phyloP scores from a whole-genome alignment of 53 echinoderm and acorn worm genomes.

The Pentamera pediparva region DNA sequence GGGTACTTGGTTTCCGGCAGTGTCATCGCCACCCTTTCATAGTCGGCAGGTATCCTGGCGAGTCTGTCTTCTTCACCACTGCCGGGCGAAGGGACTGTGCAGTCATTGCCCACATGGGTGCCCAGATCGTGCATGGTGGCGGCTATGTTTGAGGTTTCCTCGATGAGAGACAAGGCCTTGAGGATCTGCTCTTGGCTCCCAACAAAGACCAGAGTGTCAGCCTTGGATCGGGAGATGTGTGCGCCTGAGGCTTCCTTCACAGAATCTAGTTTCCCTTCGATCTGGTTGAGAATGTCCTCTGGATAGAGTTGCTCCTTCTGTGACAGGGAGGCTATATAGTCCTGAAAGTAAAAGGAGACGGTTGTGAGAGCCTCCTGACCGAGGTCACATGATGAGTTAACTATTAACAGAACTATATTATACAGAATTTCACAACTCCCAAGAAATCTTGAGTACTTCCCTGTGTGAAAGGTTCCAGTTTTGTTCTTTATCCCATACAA shows the following conservation, averaged over 20 bases:
- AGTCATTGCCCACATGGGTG: not conserved
- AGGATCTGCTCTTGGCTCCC: slow-evolving; percentile 40
- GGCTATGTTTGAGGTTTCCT: not conserved
- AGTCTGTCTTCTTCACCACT: not conserved
- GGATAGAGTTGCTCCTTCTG: slow-evolving; percentile 23
- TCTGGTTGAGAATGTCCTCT: not conserved
- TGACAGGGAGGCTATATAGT: slow-evolving; percentile 12
- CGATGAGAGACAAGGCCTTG: slow-evolving; percentile 27
- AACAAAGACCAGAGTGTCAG: slow-evolving; percentile 20
- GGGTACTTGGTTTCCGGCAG: not conserved
- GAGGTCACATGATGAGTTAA: no score
- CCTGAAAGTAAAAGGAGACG: not conserved
- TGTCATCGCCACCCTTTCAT: not conserved
- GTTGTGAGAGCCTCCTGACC: no score
- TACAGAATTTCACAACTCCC: no score
- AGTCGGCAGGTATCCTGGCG: not conserved
- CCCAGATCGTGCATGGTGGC: slow-evolving; percentile 10
- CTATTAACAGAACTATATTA: no score
- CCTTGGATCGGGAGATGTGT: not conserved
- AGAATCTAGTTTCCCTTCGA: slow-evolving; percentile 27
- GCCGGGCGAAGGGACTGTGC: not conserved
- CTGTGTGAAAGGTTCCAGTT: no score
- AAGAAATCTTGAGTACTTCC: no score
- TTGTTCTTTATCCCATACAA: no score
- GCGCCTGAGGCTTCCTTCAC: slow-evolving; percentile 30